Evolutionary conservation across 2,113 vertebrate genomes (phyloP).

Genomic region (Phylloscopus trochiloides): DNA sequence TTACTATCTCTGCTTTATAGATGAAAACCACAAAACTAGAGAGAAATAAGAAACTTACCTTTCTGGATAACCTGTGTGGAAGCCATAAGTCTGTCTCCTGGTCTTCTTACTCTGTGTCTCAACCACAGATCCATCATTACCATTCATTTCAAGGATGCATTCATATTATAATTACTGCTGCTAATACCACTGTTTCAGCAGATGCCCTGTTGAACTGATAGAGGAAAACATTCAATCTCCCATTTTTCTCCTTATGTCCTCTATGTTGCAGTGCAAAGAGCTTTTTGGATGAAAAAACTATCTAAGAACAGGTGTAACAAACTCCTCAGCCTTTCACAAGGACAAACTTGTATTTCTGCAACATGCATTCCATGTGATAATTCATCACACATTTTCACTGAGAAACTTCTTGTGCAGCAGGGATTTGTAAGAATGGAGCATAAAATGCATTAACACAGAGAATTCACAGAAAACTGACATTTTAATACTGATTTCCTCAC

Average conservation of each 20-base stretch:
- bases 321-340: not conserved
- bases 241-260: not conserved
- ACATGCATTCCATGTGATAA: fast-evolving
- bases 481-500: not conserved
- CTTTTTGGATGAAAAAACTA: not conserved
- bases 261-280: not conserved
- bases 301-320: not conserved
- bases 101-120: not conserved
- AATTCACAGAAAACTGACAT: not conserved
- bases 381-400: not conserved
- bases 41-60: not conserved
- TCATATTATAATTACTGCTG: not conserved
- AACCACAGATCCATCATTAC: not conserved
- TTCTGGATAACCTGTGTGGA: not conserved
- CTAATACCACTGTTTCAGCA: not conserved
- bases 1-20: not conserved
- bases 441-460: not conserved
- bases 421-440: not conserved
- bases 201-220: not conserved
- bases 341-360: not conserved
- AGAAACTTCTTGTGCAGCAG: not conserved
- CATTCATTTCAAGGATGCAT: not conserved
- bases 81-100: not conserved
- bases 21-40: not conserved
- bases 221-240: not conserved